Conservation (phyloP, 1,140 invertebrate species). For the Aphaenogaster rudis region DNA sequence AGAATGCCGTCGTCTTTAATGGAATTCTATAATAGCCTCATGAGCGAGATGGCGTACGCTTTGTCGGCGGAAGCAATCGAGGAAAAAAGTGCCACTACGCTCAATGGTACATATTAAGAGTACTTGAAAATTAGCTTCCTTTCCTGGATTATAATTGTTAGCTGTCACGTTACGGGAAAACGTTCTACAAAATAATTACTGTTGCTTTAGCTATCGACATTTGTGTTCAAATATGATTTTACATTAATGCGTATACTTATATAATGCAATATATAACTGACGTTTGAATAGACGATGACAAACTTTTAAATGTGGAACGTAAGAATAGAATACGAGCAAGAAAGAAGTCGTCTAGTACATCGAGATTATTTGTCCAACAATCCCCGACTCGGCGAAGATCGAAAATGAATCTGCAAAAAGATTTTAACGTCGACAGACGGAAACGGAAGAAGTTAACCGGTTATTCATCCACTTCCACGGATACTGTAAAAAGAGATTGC, state of each 20-base stretch:
- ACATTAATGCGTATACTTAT: not conserved
- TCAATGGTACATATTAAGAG: constrained; percentile 14
- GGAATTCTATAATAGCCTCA: constrained; percentile 77
- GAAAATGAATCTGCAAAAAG: constrained; percentile 22
- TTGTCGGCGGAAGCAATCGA: constrained; percentile 23
- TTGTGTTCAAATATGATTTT: not conserved
- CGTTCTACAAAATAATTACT: not conserved
- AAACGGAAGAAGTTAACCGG: constrained; percentile 1
- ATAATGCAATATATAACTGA: constrained; percentile 2
- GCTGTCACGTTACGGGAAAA: not conserved
- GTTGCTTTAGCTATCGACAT: not conserved
- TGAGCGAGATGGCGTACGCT: constrained; percentile 65
- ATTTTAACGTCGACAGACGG: constrained; percentile 1
- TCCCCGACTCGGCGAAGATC: not conserved
- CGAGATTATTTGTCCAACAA: not conserved
- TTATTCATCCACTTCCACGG: constrained; percentile 35
- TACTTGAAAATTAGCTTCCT: not conserved
- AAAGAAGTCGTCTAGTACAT: constrained; percentile 13
- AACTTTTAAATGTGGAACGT: not conserved
- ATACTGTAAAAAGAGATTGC: constrained; percentile 16
- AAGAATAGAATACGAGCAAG: not conserved
- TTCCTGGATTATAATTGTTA: not conserved
- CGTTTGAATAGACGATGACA: not conserved
- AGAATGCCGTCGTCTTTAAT: constrained; percentile 68
- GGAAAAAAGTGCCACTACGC: not conserved